phyloP scores from a whole-genome alignment of 2,797 vertebrate genomes.

The Hydrocynus forskahlii region DNA sequence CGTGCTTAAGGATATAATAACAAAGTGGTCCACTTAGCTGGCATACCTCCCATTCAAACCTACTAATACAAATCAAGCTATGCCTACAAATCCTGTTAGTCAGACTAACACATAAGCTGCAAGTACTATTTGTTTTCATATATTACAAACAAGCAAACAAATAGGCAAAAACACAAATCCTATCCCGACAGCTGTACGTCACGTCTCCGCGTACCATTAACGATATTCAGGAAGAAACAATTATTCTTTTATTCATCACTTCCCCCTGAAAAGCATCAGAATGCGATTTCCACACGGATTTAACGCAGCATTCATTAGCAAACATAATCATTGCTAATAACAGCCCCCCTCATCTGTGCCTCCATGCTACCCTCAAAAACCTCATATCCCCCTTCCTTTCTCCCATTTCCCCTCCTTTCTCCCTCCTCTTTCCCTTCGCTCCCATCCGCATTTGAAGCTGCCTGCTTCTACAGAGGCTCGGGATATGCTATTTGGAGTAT shows the following conservation, averaged over 20 bases:
- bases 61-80: slow-evolving; percentile 3
- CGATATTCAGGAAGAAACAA: slow-evolving; percentile 10
- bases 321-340: slow-evolving; percentile 31
- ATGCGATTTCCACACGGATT: slow-evolving; percentile 16
- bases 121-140: slow-evolving; percentile 15
- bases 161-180: slow-evolving; percentile 1
- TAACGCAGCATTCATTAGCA: slow-evolving; percentile 11
- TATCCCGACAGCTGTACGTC: background rate
- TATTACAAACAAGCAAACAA: background rate
- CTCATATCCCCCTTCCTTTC: background rate
- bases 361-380: background rate
- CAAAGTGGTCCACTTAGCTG: slow-evolving; percentile 8
- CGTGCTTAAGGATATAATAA: slow-evolving; percentile 10
- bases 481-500: slow-evolving; percentile 27
- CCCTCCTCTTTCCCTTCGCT: slow-evolving; percentile 4
- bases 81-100: background rate
- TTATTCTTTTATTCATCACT: slow-evolving; percentile 15
- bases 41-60: slow-evolving; percentile 17
- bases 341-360: background rate
- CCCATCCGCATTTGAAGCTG: slow-evolving; percentile 39
- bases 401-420: background rate
- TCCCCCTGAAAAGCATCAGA: slow-evolving; percentile 19
- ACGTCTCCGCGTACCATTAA: background rate
- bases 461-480: background rate
- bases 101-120: background rate